These are phyloP conservation scores for Vireo griseus DNA, from an alignment of 2,797 vertebrate genomes.

Conservation along the genomic window DNA sequence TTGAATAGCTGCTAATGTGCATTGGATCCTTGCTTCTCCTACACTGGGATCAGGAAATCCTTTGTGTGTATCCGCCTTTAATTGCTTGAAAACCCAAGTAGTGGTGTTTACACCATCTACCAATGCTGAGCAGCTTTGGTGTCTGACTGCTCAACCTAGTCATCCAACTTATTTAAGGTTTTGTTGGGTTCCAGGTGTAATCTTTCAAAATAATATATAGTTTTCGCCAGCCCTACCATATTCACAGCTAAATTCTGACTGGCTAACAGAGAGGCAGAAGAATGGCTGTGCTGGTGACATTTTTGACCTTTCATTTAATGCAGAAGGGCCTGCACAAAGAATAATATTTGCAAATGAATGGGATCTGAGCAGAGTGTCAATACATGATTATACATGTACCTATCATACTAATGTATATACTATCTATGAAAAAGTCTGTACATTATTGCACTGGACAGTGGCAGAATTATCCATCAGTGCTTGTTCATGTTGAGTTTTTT, in stretches of 20 bases:
- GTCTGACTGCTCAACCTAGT: not conserved
- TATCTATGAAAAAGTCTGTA: not conserved
- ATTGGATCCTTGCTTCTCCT: not conserved
- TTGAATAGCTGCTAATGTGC: not conserved
- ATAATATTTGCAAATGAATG: not conserved
- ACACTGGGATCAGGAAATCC: not conserved
- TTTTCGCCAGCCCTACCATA: not conserved
- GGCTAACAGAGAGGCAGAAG: not conserved
- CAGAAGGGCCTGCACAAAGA: not conserved
- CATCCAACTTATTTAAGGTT: not conserved
- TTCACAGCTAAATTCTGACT: not conserved
- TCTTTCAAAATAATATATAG: not conserved
- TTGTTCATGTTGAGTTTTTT: not conserved
- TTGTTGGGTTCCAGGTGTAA: not conserved
- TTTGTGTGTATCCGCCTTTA: rapidly evolving
- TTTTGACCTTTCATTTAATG: not conserved
- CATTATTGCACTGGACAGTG: not conserved
- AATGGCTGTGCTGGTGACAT: not conserved
- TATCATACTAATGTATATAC: not conserved
- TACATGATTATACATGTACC: not conserved
- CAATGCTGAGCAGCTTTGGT: not conserved
- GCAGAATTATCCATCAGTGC: not conserved
- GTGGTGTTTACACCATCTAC: not conserved
- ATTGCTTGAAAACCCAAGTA: not conserved
- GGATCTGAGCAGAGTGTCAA: not conserved